These are phyloP conservation scores for Stichopus horrens DNA, from an alignment of 53 echinoderm and acorn worm genomes.

Conservation along the genomic window DNA sequence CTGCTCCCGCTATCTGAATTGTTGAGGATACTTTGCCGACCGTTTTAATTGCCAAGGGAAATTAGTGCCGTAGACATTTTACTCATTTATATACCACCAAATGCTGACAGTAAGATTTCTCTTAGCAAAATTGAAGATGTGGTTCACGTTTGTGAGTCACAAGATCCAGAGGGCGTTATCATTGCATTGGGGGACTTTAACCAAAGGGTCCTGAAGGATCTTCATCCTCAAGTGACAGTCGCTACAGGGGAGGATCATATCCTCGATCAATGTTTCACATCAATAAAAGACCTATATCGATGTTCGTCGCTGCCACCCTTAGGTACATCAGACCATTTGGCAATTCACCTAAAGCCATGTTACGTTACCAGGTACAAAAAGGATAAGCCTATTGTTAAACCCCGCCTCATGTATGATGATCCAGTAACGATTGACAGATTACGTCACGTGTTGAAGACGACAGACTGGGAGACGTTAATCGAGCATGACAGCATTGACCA, in stretches of 20 bases:
- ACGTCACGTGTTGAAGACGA: not conserved
- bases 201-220: not conserved
- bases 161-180: not conserved
- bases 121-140: not conserved
- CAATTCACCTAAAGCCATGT: not conserved
- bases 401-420: not conserved
- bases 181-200: not conserved
- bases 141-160: not conserved
- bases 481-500: not conserved
- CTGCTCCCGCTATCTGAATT: not conserved
- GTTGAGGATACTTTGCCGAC: not conserved
- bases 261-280: not conserved
- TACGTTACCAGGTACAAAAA: not conserved
- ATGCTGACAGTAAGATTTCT: not conserved
- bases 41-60: not conserved
- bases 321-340: not conserved
- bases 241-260: not conserved
- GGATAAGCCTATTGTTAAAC: not conserved
- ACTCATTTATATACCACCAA: not conserved
- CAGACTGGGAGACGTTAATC: not conserved
- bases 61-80: constrained; percentile 11
- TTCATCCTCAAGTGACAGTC: not conserved
- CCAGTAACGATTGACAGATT: not conserved
- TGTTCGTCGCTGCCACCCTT: not conserved
- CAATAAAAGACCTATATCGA: not conserved